Evolutionary conservation across 2,888 invertebrate species (phyloP), one percentile per base, ranked within the genome.

Genomic region (Azorinus chamasolen): DNA sequence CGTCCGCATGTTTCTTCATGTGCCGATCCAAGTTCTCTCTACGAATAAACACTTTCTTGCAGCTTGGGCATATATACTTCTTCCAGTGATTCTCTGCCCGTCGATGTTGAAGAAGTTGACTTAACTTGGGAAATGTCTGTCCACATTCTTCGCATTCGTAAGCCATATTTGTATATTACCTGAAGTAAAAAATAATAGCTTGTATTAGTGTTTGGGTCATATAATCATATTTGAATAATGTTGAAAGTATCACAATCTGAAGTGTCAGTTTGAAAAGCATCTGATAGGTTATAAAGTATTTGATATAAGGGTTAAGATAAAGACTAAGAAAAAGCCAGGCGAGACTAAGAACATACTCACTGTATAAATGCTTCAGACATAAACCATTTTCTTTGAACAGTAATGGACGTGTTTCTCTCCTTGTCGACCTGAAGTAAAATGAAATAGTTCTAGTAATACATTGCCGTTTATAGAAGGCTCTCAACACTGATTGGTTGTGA

Each of bases 141-240:
- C 45, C 68, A 37, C 73, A 73, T 18, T 46, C 46, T 61, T 54
- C 55, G 41, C 66, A 73, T n/a, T 62, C 16, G 54, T 58, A 58
- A 32, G 39, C 20, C 51, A 51, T 51, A 20, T 51, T 51, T 20
- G 14, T 3, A 18, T 14, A 14, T 51, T 51, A 16, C 16, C 22
- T 20, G 20, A 16, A 18, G 51, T 14, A 51, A 51, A 51, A n/a
- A 16, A 51, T 16, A 20, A 51, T 51, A 24, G 25, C n/a, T 18
- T 22, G 51, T 18, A 51, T 51, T 20, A 20, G 51, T 51, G 20
- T 51, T 51, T 18, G 51, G 16, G 14, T 51, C 25, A 24, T 16
- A 24, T 51, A 16, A 18, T 5, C 20, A 24, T 16, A 24, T 20
- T 24, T 51, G n/a, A 16, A 45, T 8, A 45, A 45, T 45, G 45